These are phyloP conservation scores for Vanessa cardui DNA, from an alignment of 2,888 invertebrate species.

Conservation along the genomic window DNA sequence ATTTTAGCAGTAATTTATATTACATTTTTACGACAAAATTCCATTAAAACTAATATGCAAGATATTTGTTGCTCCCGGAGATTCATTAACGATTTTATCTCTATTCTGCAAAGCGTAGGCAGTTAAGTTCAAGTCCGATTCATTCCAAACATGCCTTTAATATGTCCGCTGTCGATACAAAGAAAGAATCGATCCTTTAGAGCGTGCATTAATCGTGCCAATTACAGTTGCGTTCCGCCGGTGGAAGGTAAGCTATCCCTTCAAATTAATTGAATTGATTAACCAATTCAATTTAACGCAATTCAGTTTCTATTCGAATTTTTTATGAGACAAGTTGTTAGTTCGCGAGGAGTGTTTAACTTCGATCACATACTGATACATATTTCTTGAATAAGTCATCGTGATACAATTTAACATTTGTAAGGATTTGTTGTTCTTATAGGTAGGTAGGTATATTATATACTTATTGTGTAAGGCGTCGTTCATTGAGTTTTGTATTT, in stretches of 20 bases:
- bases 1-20: slow-evolving; percentile 6
- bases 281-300: slow-evolving; percentile 73
- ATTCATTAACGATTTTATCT: slow-evolving; percentile 57
- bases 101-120: slow-evolving; percentile 52
- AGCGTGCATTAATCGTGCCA: slow-evolving; percentile 70
- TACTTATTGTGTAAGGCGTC: background rate
- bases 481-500: slow-evolving; percentile 37
- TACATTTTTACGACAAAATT: slow-evolving; percentile 24
- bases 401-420: background rate
- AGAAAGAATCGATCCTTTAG: slow-evolving; percentile 67
- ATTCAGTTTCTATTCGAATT: slow-evolving; percentile 63
- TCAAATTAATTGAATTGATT: slow-evolving; percentile 79
- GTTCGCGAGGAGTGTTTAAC: slow-evolving; percentile 39
- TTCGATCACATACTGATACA: slow-evolving; percentile 38
- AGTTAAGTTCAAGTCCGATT: slow-evolving; percentile 52
- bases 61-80: slow-evolving; percentile 40
- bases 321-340: slow-evolving; percentile 48
- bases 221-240: slow-evolving; percentile 61
- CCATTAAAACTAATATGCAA: slow-evolving; percentile 34
- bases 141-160: slow-evolving; percentile 63
- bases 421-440: background rate
- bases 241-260: slow-evolving; percentile 59
- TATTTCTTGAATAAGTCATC: slow-evolving; percentile 39
- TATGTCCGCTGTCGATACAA: slow-evolving; percentile 63
- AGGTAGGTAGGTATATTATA: no score